Conservation (phyloP, 2,113 vertebrate species). For the Benitochromis conjunctus region DNA sequence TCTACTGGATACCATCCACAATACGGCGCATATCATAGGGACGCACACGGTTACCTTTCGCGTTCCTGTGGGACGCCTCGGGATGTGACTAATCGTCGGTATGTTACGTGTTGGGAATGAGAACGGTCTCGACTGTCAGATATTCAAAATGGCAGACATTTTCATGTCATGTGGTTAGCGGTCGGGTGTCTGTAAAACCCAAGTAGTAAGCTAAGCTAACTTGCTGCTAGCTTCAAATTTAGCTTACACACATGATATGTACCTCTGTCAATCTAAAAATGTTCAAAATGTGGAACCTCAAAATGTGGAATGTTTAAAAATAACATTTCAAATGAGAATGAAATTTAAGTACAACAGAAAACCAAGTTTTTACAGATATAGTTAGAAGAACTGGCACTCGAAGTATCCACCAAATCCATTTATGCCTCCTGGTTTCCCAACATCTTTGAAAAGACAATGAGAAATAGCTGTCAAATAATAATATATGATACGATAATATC, state of each 20-base stretch:
- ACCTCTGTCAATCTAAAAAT: background rate
- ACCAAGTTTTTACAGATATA: slow-evolving; percentile 79
- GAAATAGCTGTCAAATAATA: background rate
- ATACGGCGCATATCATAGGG: background rate
- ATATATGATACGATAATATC: background rate
- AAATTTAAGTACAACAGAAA: background rate
- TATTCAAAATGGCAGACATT: background rate
- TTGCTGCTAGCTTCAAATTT: background rate
- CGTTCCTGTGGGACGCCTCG: background rate
- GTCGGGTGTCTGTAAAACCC: no score
- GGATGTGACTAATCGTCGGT: background rate
- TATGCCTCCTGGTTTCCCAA: slow-evolving; percentile 84
- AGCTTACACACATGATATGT: background rate
- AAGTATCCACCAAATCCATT: slow-evolving; percentile 90
- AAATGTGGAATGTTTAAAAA: background rate
- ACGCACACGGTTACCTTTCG: background rate
- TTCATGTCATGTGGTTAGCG: background rate
- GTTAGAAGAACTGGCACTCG: slow-evolving; percentile 85
- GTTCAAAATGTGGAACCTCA: background rate
- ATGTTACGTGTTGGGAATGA: no score
- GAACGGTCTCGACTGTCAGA: background rate
- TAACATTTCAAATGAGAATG: background rate
- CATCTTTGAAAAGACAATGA: slow-evolving; percentile 66
- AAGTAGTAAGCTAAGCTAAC: background rate
- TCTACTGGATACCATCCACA: background rate